Conservation (phyloP, 2,113 vertebrate genomes). For the Cottus gobio region DNA sequence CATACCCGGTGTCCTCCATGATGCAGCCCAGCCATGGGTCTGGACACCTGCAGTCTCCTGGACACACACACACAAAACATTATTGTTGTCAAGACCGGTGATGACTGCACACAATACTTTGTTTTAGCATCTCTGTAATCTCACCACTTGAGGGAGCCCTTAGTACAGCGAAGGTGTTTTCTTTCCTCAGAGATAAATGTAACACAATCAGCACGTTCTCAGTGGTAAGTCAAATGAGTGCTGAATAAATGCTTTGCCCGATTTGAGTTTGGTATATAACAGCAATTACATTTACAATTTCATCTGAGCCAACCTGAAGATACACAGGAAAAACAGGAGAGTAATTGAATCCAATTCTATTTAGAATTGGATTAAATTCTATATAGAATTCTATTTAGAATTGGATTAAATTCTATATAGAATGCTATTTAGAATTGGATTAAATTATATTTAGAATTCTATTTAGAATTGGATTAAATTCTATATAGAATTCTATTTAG, state of each 20-base stretch:
- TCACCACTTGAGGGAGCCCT: constrained; percentile 33
- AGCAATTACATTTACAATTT: neutral
- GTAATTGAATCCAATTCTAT: too few relatives aligned
- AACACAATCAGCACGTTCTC: neutral
- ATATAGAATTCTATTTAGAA: too few relatives aligned
- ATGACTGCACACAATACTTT: neutral
- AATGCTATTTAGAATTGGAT: too few relatives aligned
- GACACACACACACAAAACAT: constrained; percentile 29
- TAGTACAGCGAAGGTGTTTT: neutral
- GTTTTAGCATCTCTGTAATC: neutral
- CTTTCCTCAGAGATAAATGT: neutral
- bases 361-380: too few relatives aligned
- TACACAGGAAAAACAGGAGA: too few relatives aligned
- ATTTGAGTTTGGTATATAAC: neutral
- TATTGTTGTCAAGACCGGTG: neutral
- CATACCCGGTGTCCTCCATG: constrained; percentile 98
- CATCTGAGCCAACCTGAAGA: neutral
- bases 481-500: too few relatives aligned
- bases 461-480: too few relatives aligned
- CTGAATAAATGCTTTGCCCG: neutral
- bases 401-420: too few relatives aligned
- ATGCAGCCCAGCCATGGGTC: constrained; percentile 96
- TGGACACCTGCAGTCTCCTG: constrained; percentile 94
- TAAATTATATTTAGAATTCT: too few relatives aligned
- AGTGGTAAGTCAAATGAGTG: neutral